A percentile compares a stretch with the other conserved stretches of the same genome.
Evolutionary conservation across 2,113 vertebrate species (phyloP).

Genomic region (Haemorhous mexicanus): DNA sequence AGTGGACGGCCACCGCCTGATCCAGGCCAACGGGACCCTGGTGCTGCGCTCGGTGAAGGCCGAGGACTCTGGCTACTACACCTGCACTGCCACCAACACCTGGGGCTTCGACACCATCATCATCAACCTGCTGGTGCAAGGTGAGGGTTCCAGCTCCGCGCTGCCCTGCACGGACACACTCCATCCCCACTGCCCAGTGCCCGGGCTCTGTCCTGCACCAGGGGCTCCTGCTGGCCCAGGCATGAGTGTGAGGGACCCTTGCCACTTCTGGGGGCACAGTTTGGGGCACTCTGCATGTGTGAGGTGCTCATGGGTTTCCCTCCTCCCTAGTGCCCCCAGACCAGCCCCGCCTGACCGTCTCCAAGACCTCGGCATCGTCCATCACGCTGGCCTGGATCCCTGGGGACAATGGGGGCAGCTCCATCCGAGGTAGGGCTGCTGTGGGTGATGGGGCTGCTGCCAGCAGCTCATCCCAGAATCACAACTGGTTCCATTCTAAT

Average conservation of each 20-base stretch:
- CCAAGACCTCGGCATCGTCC: conserved; percentile 91
- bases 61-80: conserved; percentile 96
- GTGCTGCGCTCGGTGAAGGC: conserved; percentile 93
- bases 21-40: conserved; percentile 90
- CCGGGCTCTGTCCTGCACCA: fast-evolving
- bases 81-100: conserved; percentile 96
- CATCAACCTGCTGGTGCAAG: conserved; percentile 95
- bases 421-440: conserved; percentile 74
- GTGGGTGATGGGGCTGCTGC: not conserved
- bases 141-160: conserved; percentile 44
- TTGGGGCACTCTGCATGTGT: not conserved
- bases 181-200: fast-evolving
- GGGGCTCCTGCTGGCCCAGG: not conserved
- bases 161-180: fast-evolving
- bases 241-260: fast-evolving
- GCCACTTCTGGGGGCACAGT: not conserved
- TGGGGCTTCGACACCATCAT: conserved; percentile 98
- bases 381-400: conserved; percentile 98
- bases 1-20: conserved; percentile 89
- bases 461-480: not conserved
- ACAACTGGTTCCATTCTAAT: not conserved
- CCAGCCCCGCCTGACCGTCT: conserved; percentile 94
- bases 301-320: not conserved
- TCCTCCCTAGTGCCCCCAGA: conserved; percentile 86
- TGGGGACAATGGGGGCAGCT: conserved; percentile 94